A percentile compares a stretch with the other conserved stretches of the same genome.
Evolutionary conservation across 2,888 invertebrate species (phyloP).

Genomic region (Orthosia incerta): DNA sequence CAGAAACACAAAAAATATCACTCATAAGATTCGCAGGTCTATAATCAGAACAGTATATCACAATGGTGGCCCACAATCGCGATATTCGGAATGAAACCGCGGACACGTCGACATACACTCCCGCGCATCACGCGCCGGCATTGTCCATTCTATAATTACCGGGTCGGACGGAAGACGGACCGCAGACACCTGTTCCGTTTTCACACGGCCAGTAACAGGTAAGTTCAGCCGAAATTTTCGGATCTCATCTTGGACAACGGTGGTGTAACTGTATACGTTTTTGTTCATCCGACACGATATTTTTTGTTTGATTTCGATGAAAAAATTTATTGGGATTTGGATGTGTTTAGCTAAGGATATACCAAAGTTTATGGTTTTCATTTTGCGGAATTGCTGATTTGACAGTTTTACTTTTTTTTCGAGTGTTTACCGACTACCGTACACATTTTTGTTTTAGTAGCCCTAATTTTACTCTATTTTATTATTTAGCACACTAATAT

Average conservation of each 20-base stretch:
- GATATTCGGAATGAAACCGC: constrained; percentile 63
- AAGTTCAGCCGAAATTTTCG: constrained; percentile 75
- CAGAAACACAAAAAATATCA: constrained; percentile 47
- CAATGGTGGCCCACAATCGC: constrained; percentile 56
- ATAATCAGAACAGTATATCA: constrained; percentile 63
- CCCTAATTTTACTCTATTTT: neutral
- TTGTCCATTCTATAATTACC: constrained; percentile 87
- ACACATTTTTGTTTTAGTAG: too few relatives aligned
- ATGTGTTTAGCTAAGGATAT: constrained; percentile 6
- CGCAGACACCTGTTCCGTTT: constrained; percentile 88
- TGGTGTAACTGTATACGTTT: constrained; percentile 82
- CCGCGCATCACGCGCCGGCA: constrained; percentile 82
- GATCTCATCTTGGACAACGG: constrained; percentile 77
- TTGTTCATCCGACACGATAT: constrained; percentile 77
- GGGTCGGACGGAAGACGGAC: constrained; percentile 79
- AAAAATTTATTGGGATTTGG: constrained; percentile 17
- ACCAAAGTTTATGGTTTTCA: too few relatives aligned
- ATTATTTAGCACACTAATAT: constrained; percentile 11
- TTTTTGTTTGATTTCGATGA: constrained; percentile 50
- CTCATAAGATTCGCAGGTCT: constrained; percentile 50
- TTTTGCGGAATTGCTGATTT: neutral
- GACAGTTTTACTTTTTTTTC: neutral
- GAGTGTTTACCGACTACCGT: too few relatives aligned
- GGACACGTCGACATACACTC: constrained; percentile 71
- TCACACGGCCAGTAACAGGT: constrained; percentile 89